Evolutionary conservation across 2,797 vertebrate genomes (phyloP), one percentile per base, ranked within the genome.

Genomic region (Pogonophryne albipinna): DNA sequence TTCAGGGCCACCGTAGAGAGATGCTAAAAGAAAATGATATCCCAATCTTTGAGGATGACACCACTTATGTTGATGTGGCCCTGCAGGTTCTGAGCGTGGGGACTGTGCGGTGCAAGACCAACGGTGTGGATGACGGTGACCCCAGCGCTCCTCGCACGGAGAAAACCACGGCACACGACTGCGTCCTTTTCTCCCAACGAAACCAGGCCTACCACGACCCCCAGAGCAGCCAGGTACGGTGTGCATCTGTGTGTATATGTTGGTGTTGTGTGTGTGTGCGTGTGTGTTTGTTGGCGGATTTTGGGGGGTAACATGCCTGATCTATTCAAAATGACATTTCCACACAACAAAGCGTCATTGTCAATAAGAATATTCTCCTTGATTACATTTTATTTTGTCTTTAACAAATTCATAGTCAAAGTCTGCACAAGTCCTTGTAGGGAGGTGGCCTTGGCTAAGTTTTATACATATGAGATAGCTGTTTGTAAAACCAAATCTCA

Each of bases 161-260:
- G 80, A 97, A 96, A 86, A 95, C 93, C 64, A 95, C 94, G n/a
- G 89, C 94, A 0, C 95, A 96, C 17, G 96, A 97, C 20, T 94
- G 94, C 0, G 87, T 93, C 2, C 92, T 93, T 77, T 79, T 94
- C 38, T 92, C 95, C 1, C 85, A 91, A 0, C 93, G 90, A 5
- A 93, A 94, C 46, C 85, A 88, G 0, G 89, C 81, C 6, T 85
- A 85, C 57, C 74, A 83, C 0, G 71, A 88, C 45, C 78, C 79
- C 17, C 88, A 87, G 79, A 91, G 84, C 80, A 87, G 90, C 83
- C 91, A 92, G 91, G 90, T 92, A 88, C 17, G 45, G 2, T 20
- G 7, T n/a, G 3, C 53, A 46, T 66, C 1, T 63, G 27, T 51
- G 16, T 50, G 10, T 52, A 11, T 7, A 38, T 34, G 34, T 38